These are phyloP conservation scores for Agrilus cyanescens DNA, from an alignment of 2,888 invertebrate genomes.

Conservation along the genomic window DNA sequence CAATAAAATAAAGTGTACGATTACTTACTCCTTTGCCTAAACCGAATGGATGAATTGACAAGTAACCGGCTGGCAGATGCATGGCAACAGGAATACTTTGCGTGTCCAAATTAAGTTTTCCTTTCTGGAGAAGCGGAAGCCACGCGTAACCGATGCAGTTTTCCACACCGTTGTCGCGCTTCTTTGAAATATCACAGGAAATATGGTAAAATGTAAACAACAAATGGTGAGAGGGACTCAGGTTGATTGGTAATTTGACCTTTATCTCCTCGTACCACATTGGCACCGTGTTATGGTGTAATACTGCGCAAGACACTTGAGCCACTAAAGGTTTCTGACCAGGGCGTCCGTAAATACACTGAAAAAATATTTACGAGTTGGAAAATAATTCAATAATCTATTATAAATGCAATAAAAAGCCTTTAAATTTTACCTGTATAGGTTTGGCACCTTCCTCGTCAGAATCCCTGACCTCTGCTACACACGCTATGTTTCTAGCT, in stretches of 20 bases:
- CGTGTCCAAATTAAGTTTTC: slow-evolving; percentile 72
- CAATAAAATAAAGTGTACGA: not conserved
- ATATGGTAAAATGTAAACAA: slow-evolving; percentile 94
- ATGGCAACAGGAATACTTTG: slow-evolving; percentile 78
- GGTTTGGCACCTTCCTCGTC: slow-evolving; percentile 62
- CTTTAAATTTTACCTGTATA: slow-evolving; percentile 57
- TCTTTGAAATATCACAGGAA: slow-evolving; percentile 74
- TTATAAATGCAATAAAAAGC: slow-evolving; percentile 2
- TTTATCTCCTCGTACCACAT: slow-evolving; percentile 92
- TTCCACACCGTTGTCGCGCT: slow-evolving; percentile 64
- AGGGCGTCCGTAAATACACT: slow-evolving; percentile 67
- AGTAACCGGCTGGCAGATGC: slow-evolving; percentile 78
- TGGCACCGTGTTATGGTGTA: slow-evolving; percentile 84
- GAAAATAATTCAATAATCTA: not conserved
- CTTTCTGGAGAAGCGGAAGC: slow-evolving; percentile 76
- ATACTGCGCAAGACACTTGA: slow-evolving; percentile 63
- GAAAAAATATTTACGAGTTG: slow-evolving; percentile 15
- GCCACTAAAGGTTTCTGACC: slow-evolving; percentile 52
- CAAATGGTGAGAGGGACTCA: slow-evolving; percentile 79
- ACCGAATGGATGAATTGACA: slow-evolving; percentile 79
- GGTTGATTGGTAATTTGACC: slow-evolving; percentile 73
- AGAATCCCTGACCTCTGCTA: slow-evolving; percentile 74
- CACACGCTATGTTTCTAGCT: slow-evolving; percentile 89
- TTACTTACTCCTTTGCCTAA: slow-evolving; percentile 76
- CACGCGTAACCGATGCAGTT: slow-evolving; percentile 90